phyloP scores from a whole-genome alignment of 1,140 invertebrate species.

The Temnothorax longispinosus region DNA sequence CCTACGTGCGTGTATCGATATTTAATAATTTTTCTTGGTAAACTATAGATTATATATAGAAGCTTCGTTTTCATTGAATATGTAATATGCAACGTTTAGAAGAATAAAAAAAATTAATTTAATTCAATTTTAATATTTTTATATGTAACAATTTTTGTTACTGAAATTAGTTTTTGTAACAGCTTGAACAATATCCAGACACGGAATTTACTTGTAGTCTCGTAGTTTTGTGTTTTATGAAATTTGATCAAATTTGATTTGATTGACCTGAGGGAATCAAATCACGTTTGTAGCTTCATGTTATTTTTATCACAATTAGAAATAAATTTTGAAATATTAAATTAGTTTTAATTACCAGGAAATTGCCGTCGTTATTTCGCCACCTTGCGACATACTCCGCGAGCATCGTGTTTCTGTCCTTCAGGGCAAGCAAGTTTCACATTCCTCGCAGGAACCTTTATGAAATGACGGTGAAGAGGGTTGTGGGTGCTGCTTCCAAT shows the following conservation, averaged over 20 bases:
- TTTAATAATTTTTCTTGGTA: neutral
- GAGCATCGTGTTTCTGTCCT: neutral
- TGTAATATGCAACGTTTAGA: neutral
- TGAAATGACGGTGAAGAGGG: neutral
- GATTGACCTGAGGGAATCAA: neutral
- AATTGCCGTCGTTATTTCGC: neutral
- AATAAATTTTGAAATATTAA: neutral
- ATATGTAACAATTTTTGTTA: neutral
- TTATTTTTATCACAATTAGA: neutral
- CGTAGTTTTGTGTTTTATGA: neutral
- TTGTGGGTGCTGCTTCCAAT: neutral
- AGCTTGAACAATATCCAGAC: neutral
- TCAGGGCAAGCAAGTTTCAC: neutral
- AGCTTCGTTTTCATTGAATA: no score
- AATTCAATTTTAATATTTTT: neutral
- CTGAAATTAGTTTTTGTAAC: neutral
- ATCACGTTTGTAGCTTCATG: neutral
- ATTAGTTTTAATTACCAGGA: neutral
- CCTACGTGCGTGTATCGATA: neutral
- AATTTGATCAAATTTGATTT: neutral
- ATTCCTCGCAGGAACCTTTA: neutral
- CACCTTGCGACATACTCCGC: neutral
- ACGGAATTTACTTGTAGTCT: neutral
- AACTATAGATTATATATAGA: neutral
- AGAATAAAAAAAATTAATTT: neutral